Conservation (phyloP, 2,113 vertebrate species). For the Ceuthmochares aereus region DNA sequence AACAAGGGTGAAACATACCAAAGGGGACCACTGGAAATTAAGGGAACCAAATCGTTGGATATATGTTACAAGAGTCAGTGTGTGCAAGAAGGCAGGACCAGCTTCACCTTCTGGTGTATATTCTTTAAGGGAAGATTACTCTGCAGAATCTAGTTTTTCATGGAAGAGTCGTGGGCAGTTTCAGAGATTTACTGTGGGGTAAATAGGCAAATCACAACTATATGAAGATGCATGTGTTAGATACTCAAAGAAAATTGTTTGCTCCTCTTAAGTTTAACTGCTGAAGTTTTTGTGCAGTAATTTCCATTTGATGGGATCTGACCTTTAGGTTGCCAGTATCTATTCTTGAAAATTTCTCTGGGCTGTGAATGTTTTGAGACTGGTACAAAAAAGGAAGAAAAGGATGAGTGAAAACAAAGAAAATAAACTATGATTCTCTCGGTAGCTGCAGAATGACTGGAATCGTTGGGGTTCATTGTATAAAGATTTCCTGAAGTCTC, state of each 20-base stretch:
- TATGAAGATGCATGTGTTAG: neutral
- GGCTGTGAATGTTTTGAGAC: neutral
- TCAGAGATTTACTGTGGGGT: neutral
- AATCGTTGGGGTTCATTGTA: neutral
- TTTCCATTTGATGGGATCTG: neutral
- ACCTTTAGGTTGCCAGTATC: neutral
- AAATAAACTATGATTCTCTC: neutral
- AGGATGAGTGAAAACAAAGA: neutral
- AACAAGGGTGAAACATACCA: neutral
- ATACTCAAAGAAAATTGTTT: neutral
- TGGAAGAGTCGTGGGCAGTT: neutral
- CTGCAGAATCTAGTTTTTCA: neutral
- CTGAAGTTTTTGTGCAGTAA: neutral
- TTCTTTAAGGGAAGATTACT: neutral
- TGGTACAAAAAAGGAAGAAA: neutral
- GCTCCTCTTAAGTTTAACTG: neutral
- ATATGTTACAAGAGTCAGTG: neutral
- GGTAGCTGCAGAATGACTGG: neutral
- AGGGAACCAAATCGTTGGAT: neutral
- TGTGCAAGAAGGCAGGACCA: neutral
- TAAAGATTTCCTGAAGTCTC: neutral
- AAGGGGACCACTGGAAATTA: neutral
- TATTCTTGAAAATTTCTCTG: neutral
- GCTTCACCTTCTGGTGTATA: neutral
- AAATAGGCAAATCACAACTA: neutral